Evolutionary conservation across 1,140 invertebrate genomes (phyloP).

Genomic region (Macrobrachium nipponense): DNA sequence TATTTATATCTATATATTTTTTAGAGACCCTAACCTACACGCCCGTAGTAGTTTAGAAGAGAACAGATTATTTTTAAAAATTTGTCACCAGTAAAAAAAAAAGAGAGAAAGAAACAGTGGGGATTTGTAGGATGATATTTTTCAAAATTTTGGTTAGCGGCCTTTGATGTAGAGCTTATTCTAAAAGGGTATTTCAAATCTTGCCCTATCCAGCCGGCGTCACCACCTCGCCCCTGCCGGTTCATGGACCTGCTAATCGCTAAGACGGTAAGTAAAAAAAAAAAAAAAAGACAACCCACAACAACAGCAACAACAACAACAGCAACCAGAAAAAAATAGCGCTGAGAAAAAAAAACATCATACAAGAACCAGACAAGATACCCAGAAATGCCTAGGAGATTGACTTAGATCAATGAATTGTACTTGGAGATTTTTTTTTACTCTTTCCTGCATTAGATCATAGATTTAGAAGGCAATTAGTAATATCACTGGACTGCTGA

Average conservation of each 20-base stretch:
- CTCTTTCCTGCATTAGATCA: too few species aligned
- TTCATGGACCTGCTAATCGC: constrained; percentile 42
- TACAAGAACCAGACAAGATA: not conserved
- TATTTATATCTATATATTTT: not conserved
- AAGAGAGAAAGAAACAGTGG: not conserved
- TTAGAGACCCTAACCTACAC: constrained; percentile 18
- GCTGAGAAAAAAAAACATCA: too few species aligned
- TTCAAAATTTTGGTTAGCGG: constrained; percentile 18
- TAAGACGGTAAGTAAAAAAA: constrained; percentile 45
- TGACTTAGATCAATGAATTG: constrained; percentile 9
- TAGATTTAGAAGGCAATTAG: too few species aligned
- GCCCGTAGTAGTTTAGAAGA: constrained; percentile 29
- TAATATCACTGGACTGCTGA: too few species aligned
- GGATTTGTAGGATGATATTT: not conserved
- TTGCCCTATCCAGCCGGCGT: constrained; percentile 49
- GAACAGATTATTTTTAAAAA: not conserved
- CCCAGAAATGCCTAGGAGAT: not conserved
- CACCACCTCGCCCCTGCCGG: constrained; percentile 39
- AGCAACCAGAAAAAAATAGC: too few species aligned
- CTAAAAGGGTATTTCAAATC: constrained; percentile 46
- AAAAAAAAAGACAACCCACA: too few species aligned
- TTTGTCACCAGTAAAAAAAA: not conserved
- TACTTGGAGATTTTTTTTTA: not conserved
- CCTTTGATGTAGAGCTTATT: constrained; percentile 16
- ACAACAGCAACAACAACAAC: too few species aligned